Percentiles rank a stretch among this genome's conserved stretches.
Evolutionary conservation across 2,888 invertebrate species (phyloP).

Genomic region (Neoaliturus tenellus): DNA sequence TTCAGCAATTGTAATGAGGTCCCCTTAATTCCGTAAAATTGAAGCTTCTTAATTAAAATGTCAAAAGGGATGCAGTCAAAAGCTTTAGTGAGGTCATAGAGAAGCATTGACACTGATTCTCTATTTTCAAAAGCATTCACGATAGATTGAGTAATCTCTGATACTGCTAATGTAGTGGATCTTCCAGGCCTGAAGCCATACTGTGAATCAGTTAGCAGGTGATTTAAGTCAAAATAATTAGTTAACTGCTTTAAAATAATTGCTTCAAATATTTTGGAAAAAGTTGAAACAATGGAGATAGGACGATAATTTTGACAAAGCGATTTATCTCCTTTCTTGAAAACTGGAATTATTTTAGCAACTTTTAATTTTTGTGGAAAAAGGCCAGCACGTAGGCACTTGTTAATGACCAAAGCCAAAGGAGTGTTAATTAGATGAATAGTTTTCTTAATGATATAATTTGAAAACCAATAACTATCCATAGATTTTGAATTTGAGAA

Average conservation of each 20-base stretch:
- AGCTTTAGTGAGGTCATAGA: neutral
- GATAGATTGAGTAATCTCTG: neutral
- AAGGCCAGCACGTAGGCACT: neutral
- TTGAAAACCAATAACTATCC: conserved; percentile 4
- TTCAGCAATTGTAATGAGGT: neutral
- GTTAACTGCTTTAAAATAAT: neutral
- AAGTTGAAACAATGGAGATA: neutral
- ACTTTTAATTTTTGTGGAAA: neutral
- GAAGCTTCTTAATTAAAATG: neutral
- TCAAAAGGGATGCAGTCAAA: conserved; percentile 19
- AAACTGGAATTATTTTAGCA: neutral
- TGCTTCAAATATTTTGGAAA: conserved; percentile 1
- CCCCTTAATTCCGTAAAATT: neutral
- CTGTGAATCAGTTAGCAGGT: neutral
- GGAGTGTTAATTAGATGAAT: neutral
- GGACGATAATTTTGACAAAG: neutral
- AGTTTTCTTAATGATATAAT: neutral
- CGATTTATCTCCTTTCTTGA: conserved; percentile 13
- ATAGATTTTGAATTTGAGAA: conserved; percentile 1
- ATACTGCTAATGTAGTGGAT: neutral
- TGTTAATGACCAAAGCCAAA: neutral
- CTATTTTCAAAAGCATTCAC: neutral
- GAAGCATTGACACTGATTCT: neutral
- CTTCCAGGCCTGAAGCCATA: neutral
- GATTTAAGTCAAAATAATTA: neutral